Evolutionary conservation across 2,113 vertebrate species (phyloP).

Genomic region (Catharus fuscescens): DNA sequence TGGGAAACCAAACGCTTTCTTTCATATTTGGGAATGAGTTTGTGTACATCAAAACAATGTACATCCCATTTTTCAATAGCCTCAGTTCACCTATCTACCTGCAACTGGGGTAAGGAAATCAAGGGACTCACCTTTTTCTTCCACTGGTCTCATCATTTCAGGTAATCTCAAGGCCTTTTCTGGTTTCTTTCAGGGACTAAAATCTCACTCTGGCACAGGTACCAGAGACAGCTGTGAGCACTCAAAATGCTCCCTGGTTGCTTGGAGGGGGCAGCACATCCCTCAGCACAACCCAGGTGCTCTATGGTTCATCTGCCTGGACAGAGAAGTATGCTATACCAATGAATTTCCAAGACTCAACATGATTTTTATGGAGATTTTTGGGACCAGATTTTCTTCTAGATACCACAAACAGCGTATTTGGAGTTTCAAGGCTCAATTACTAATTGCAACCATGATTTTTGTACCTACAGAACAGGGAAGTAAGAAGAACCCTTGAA

Average conservation of each 20-base stretch:
- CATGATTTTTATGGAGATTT: not conserved
- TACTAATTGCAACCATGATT: not conserved
- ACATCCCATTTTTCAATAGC: not conserved
- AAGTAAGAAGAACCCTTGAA: not conserved
- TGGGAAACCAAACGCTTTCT: not conserved
- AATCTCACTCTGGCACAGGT: not conserved
- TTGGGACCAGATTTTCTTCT: not conserved
- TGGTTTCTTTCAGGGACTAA: not conserved
- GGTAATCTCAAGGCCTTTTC: not conserved
- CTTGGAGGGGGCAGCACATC: fast-evolving
- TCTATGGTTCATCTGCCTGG: not conserved
- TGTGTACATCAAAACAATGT: not conserved
- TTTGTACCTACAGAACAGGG: not conserved
- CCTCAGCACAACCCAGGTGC: not conserved
- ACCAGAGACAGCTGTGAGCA: not conserved
- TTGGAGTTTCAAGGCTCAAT: not conserved
- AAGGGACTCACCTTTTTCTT: not conserved
- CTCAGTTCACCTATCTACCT: not conserved
- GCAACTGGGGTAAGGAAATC: not conserved
- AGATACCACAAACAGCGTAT: not conserved
- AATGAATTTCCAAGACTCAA: not conserved
- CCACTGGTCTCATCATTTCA: not conserved
- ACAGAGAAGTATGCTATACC: not conserved
- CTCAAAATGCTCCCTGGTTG: not conserved
- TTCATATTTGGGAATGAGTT: not conserved